A percentile compares a stretch with the other conserved stretches of the same genome.
Evolutionary conservation across 2,113 vertebrate genomes (phyloP).

Genomic region (Salvator merianae): DNA sequence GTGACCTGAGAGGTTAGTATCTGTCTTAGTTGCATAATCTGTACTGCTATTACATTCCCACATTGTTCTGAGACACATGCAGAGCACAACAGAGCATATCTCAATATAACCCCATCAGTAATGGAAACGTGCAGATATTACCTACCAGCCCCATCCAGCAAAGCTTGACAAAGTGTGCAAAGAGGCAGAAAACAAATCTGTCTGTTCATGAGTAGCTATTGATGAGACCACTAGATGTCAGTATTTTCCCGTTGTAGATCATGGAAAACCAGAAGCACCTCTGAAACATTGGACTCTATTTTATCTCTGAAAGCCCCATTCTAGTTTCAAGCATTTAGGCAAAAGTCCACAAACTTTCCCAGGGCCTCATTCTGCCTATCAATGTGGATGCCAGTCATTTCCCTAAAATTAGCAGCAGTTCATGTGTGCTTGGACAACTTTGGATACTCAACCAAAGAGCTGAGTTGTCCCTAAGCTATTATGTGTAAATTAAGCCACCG

Average conservation of each 20-base stretch:
- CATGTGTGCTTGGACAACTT: neutral
- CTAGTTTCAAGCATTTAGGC: neutral
- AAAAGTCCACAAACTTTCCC: too few relatives aligned
- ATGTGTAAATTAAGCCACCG: too few relatives aligned
- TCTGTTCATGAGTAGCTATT: neutral
- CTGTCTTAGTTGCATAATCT: too few relatives aligned
- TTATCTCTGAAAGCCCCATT: neutral
- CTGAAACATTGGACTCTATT: neutral
- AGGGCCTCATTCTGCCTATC: neutral
- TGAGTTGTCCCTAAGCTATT: neutral
- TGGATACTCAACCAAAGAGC: neutral
- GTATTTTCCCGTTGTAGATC: conserved; percentile 35
- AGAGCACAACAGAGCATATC: neutral
- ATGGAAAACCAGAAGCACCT: neutral
- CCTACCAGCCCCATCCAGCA: too few relatives aligned
- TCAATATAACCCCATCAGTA: neutral
- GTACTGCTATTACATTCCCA: neutral
- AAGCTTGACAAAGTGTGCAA: too few relatives aligned
- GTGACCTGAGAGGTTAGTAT: too few relatives aligned
- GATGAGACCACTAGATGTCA: conserved; percentile 71
- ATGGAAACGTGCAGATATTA: too few relatives aligned
- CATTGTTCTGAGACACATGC: neutral
- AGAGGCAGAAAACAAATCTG: too few relatives aligned
- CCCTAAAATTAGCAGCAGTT: neutral
- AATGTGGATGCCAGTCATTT: neutral